Evolutionary conservation across 64 coral and sea anemone species (phyloP), one percentile per base, ranked within the genome.

Genomic region (Stylophora pistillata): DNA sequence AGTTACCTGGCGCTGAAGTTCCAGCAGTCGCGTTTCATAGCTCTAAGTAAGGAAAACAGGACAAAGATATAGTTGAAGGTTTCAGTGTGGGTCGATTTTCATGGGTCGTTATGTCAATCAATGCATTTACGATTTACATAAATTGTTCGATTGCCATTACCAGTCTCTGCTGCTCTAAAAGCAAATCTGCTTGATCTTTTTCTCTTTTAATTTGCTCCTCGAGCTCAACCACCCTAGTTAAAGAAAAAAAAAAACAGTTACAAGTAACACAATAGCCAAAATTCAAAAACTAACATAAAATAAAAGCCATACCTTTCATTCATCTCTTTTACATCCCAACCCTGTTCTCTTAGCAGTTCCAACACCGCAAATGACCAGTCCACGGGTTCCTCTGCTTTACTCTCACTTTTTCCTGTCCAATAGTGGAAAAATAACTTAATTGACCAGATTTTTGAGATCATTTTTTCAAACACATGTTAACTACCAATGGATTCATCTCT

Each of bases 321-420:
- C 91, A 97, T 97, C 34, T 97, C 95, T 29, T 97, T 90, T 16
- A 95, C 81, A 31, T 95, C 90, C 53, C 88, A 87, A 6, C 97
- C 97, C 60, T 99, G 97, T 74, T 99, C 97, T 82, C 90, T 85
- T 29, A 95, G 70, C 73, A 99, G 81, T 58, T 99, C 97, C 15
- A 95, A 88, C 11, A 93, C 93, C 53, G 97, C 97, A 91, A 95
- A 99, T 34, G 97, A 90, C 97, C 97, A 99, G 78, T 99, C 97
- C 17, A 99, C 86, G 16, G 94, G 86, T 68, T 95, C 93, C 54
- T 98, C 96, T 16, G 76, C 89, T 55, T 77, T 85, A 25, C 66
- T 73, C 20, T 90, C 85, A 13, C 83, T 87, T 74, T 93, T 93
- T 16, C 91, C 86, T 93, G 62, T 55, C 16, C 27, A 82, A 1